Conservation (phyloP, 2,888 invertebrate species). For the Melieria crassipennis region DNA sequence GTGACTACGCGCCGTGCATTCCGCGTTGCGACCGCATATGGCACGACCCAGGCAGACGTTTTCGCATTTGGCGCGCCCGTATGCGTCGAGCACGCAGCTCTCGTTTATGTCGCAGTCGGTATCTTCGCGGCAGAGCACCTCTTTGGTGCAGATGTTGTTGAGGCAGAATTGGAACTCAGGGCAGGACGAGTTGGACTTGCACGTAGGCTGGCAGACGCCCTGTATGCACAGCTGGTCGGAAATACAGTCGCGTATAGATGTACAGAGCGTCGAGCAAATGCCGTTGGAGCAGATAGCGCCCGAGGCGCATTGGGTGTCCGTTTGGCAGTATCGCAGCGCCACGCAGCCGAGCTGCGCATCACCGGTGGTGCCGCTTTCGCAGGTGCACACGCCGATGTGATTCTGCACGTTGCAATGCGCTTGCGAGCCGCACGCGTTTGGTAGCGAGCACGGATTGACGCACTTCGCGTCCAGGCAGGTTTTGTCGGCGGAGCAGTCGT, state of each 20-base stretch:
- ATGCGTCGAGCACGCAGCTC: conserved; percentile 74
- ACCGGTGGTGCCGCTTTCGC: conserved; percentile 84
- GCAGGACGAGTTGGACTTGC: conserved; percentile 81
- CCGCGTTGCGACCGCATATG: conserved; percentile 83
- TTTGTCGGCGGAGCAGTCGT: conserved; percentile 76
- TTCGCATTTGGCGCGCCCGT: conserved; percentile 81
- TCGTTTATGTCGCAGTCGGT: conserved; percentile 79
- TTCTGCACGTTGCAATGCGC: conserved; percentile 80
- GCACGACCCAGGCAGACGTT: conserved; percentile 78
- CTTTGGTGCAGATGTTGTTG: conserved; percentile 86
- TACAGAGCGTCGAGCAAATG: conserved; percentile 80
- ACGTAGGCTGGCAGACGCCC: conserved; percentile 85
- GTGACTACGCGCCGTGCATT: conserved; percentile 79
- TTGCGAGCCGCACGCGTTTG: conserved; percentile 84
- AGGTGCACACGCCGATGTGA: conserved; percentile 85
- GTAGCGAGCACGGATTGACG: conserved; percentile 81
- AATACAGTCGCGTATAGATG: conserved; percentile 84
- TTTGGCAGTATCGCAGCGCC: conserved; percentile 82
- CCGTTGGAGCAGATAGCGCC: conserved; percentile 86
- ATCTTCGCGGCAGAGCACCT: conserved; percentile 78
- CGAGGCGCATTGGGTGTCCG: conserved; percentile 82
- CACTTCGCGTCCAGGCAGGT: conserved; percentile 84
- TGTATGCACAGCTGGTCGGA: conserved; percentile 87
- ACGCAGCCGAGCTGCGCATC: conserved; percentile 88
- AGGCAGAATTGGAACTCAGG: conserved; percentile 86